phyloP scores from a whole-genome alignment of 2,113 vertebrate species.

The Trinectes maculatus region DNA sequence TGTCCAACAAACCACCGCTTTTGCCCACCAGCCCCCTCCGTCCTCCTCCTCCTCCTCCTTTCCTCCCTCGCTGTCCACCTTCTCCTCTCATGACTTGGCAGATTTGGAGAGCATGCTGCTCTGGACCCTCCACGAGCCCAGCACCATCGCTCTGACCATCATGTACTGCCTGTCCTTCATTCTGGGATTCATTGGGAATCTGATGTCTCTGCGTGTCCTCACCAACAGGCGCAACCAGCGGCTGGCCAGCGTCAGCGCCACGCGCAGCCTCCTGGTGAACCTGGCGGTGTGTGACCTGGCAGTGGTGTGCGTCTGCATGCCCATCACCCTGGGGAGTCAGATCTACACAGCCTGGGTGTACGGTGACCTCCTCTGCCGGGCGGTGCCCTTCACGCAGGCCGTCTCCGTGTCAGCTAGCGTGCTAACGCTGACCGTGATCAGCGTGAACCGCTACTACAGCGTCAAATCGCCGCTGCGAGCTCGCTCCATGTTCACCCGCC shows the following conservation, averaged over 20 bases:
- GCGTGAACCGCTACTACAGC: slow-evolving; percentile 90
- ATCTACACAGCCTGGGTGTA: slow-evolving; percentile 93
- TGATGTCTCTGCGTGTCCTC: slow-evolving; percentile 89
- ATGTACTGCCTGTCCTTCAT: slow-evolving; percentile 90
- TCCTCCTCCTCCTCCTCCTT: slow-evolving; percentile 22
- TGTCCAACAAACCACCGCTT: slow-evolving; percentile 15
- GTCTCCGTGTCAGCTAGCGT: slow-evolving; percentile 90
- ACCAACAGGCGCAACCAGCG: slow-evolving; percentile 80
- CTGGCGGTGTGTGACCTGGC: slow-evolving; percentile 91
- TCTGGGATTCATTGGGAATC: slow-evolving; percentile 88
- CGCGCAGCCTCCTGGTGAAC: slow-evolving; percentile 89
- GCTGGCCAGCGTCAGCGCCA: slow-evolving; percentile 86
- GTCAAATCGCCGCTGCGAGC: slow-evolving; percentile 88
- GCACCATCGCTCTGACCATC: slow-evolving; percentile 85
- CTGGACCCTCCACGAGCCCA: slow-evolving; percentile 86
- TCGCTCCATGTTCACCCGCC: slow-evolving; percentile 89
- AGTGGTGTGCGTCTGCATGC: slow-evolving; percentile 94
- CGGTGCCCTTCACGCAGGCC: slow-evolving; percentile 90
- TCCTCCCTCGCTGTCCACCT: slow-evolving; percentile 60
- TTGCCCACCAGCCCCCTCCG: not conserved
- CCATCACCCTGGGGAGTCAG: slow-evolving; percentile 88
- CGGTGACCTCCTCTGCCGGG: slow-evolving; percentile 89
- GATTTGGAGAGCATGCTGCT: slow-evolving; percentile 87
- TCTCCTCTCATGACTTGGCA: slow-evolving; percentile 66
- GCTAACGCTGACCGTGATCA: slow-evolving; percentile 90